Evolutionary conservation across 2,113 vertebrate species (phyloP), one percentile per base, ranked within the genome.

Genomic region (Ranitomeya variabilis): DNA sequence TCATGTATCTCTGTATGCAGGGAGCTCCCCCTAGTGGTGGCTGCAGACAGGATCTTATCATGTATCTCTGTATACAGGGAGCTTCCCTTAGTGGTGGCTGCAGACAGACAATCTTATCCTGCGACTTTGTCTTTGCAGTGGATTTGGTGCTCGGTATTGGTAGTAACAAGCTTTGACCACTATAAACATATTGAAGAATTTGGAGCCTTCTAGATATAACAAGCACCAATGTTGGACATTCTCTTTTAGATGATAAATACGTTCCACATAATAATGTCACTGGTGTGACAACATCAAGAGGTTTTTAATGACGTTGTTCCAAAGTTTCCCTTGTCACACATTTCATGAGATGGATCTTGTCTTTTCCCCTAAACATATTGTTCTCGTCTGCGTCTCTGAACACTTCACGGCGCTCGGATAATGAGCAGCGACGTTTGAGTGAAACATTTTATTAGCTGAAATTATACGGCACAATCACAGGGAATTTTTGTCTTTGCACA

Each of bases 361-460:
- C 64, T 83, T 80, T 60, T 52, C 23, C 45, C 62, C 62, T 6
- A 18, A 59, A 19, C 81, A 64, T 10, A 83, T 83, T 83, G 81
- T 83, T 69, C 62, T 23, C 13, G 21, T 51, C n/a, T 60, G 31
- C 23, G 19, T 73, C 64, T 57, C 83, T 57, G 71, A 85, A 37
- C 83, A 85, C 54, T 60, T 73, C 83, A 64, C 57, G 55, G 55
- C 16, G 31, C 85, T 15, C 60, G 67, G 73, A 78, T 79, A 86
- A 78, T 77, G 84, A 86, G 74, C 73, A 1, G 26, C 74, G 12
- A 21, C 31, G 62, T 80, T 23, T 80, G 64, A 59, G 18, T 81
- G 64, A 81, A 81, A 62, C 79, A 26, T 51, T 87, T 66, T 87
- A 69, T 87, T 67, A 87, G 37, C 74, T 66, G 85, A 79, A 86